Percentiles rank a stretch among this genome's conserved stretches.
phyloP scores from a whole-genome alignment of 2,888 invertebrate species.

The Ophion ventricosus region DNA sequence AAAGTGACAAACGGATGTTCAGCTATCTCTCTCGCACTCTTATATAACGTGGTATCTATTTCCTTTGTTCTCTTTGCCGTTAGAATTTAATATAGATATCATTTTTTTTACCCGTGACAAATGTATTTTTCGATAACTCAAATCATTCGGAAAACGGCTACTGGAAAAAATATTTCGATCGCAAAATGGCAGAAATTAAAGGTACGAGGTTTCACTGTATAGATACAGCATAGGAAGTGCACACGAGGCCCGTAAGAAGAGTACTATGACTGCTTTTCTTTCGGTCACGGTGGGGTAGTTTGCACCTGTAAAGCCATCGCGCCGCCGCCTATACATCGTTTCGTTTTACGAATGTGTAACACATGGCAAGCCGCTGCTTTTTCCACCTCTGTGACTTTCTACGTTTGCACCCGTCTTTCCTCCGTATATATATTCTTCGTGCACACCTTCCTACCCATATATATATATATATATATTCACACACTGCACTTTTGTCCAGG shows the following conservation, averaged over 20 bases:
- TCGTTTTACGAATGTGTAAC: conserved; percentile 68
- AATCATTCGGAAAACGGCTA: no score
- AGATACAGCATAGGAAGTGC: conserved; percentile 26
- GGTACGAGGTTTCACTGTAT: no score
- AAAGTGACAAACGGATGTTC: no score
- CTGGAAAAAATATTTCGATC: no score
- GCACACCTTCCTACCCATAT: conserved; percentile 26
- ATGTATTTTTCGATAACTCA: no score
- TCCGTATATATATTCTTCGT: conserved; percentile 12
- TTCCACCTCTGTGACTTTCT: conserved; percentile 63
- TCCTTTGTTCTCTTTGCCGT: no score
- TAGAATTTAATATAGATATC: no score
- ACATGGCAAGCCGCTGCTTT: conserved; percentile 68
- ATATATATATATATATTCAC: not conserved
- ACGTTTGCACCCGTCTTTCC: conserved; percentile 58
- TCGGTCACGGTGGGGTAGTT: conserved; percentile 82
- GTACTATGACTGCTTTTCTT: conserved; percentile 40
- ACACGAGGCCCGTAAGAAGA: conserved; percentile 34
- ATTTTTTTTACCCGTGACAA: no score
- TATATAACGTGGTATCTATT: no score
- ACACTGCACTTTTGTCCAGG: conserved; percentile 47
- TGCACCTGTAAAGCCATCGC: conserved; percentile 76
- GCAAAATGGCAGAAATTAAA: no score
- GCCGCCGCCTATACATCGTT: conserved; percentile 39
- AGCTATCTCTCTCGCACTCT: no score